phyloP scores from a whole-genome alignment of 2,888 invertebrate genomes.

The Nesidiocoris tenuis region DNA sequence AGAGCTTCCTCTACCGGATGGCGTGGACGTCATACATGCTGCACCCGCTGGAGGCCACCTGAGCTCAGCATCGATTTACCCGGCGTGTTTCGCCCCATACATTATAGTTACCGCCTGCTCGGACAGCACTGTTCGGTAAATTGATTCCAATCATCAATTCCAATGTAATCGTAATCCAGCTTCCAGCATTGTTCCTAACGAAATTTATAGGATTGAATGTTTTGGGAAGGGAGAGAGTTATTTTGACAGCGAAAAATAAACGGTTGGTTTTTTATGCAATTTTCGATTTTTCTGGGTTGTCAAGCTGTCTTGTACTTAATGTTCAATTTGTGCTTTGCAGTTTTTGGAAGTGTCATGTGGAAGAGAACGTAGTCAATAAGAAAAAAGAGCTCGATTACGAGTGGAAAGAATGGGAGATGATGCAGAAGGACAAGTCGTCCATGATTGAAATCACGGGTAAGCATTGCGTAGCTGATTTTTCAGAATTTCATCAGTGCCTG shows the following conservation, averaged over 20 bases:
- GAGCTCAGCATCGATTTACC: conserved; percentile 96
- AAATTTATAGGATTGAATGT: too few species aligned
- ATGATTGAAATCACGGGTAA: conserved; percentile 73
- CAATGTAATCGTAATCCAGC: too few species aligned
- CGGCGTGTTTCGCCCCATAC: conserved; percentile 97
- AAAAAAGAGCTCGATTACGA: conserved; percentile 59
- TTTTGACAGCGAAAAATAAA: too few species aligned
- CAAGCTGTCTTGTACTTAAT: too few species aligned
- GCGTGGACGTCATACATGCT: conserved; percentile 89
- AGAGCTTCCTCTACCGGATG: conserved; percentile 80
- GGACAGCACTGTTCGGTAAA: conserved; percentile 76
- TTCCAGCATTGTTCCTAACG: too few species aligned
- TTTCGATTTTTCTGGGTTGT: too few species aligned
- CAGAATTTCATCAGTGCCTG: neutral
- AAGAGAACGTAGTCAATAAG: conserved; percentile 58
- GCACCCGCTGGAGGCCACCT: conserved; percentile 95
- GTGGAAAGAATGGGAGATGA: conserved; percentile 90
- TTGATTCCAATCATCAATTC: neutral
- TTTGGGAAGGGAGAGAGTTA: too few species aligned
- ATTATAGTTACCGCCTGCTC: conserved; percentile 93
- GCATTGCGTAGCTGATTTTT: conserved; percentile 18
- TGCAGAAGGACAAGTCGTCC: conserved; percentile 66
- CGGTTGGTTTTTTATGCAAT: too few species aligned
- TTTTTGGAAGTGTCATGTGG: conserved; percentile 80
- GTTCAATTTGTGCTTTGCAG: too few species aligned